Conservation (phyloP, 2,113 vertebrate genomes). For the Verasper variegatus region DNA sequence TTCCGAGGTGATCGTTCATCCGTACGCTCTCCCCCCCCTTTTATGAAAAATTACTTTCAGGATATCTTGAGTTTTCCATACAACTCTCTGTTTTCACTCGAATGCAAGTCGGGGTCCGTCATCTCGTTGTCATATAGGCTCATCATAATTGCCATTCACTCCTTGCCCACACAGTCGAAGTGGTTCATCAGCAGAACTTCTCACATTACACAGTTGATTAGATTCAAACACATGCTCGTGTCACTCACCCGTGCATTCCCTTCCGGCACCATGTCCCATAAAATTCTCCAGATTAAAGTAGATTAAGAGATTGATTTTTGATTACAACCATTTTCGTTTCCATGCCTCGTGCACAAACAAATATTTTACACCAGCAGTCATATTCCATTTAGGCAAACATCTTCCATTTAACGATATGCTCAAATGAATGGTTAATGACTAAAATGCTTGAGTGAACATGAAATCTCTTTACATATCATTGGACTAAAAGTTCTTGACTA, state of each 20-base stretch:
- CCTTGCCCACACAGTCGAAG: constrained; percentile 42
- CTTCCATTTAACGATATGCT: constrained; percentile 59
- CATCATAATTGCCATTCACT: constrained; percentile 36
- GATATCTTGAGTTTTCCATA: constrained; percentile 4
- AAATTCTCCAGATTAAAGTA: constrained; percentile 66
- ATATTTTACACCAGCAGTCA: constrained; percentile 64
- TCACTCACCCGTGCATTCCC: constrained; percentile 54
- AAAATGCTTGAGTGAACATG: constrained; percentile 23
- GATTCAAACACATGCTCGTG: constrained; percentile 65
- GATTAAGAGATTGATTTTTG: constrained; percentile 73
- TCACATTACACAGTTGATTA: constrained; percentile 71
- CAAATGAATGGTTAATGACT: constrained; percentile 61
- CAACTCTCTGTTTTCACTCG: background rate
- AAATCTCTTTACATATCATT: background rate
- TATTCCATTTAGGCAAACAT: constrained; percentile 60
- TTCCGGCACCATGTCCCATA: constrained; percentile 68
- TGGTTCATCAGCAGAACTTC: constrained; percentile 64
- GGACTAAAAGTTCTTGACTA: background rate
- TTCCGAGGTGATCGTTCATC: constrained; percentile 14
- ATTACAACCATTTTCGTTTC: constrained; percentile 70
- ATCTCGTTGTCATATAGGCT: constrained; percentile 32
- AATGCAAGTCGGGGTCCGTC: background rate
- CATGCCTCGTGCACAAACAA: constrained; percentile 63
- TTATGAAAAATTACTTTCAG: background rate
- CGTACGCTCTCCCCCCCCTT: background rate